Conservation (phyloP, 2,888 invertebrate genomes). For the Drosophila algonquin region DNA sequence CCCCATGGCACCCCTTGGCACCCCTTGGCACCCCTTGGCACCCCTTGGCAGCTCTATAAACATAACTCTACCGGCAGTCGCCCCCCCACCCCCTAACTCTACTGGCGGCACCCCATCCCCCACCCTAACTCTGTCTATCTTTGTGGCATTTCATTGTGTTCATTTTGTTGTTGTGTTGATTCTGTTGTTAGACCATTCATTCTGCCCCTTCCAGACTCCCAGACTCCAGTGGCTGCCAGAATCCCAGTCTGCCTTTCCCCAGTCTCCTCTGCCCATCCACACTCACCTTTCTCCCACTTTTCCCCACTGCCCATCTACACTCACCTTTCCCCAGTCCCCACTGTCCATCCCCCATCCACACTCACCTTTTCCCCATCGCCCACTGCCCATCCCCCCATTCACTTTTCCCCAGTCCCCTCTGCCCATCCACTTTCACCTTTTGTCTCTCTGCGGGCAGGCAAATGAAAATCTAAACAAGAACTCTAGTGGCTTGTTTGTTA, state of each 20-base stretch:
- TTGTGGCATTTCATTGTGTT: conserved; percentile 10
- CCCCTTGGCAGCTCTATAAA: conserved; percentile 17
- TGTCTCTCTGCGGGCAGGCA: conserved; percentile 32
- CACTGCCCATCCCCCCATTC: not conserved
- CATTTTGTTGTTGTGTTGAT: conserved; percentile 19
- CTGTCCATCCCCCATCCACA: not conserved
- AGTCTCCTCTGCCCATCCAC: not conserved
- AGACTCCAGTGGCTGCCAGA: not conserved
- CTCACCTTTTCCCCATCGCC: too few species aligned
- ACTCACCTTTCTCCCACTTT: too few species aligned
- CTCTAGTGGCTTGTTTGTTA: conserved; percentile 43
- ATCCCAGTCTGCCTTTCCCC: too few species aligned
- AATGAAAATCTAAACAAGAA: conserved; percentile 48
- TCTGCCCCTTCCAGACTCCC: not conserved
- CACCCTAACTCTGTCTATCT: not conserved
- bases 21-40: not conserved
- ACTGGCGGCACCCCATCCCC: too few species aligned
- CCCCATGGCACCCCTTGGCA: too few species aligned
- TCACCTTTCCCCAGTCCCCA: conserved; percentile 29
- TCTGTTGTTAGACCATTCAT: not conserved
- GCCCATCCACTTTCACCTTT: conserved; percentile 36
- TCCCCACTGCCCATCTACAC: conserved; percentile 1
- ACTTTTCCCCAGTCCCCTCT: not conserved
- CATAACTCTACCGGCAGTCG: conserved; percentile 17
- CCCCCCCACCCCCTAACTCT: not conserved